Evolutionary conservation across 30 jellyfish, hydroid and myxozoan species (phyloP), one percentile per base, ranked within the genome.

Genomic region (Mastigias papua): DNA sequence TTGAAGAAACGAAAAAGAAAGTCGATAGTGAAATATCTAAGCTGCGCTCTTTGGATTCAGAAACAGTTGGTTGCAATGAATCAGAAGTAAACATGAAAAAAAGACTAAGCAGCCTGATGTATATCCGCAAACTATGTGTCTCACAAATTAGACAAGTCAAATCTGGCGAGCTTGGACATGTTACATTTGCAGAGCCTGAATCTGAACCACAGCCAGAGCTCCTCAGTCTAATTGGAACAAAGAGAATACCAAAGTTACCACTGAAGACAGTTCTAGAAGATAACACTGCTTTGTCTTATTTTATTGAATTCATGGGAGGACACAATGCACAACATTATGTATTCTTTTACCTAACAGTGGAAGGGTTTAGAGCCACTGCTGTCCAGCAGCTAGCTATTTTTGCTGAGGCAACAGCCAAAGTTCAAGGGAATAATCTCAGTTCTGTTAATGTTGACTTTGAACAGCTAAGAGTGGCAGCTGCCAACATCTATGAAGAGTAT

Each of bases 281-380:
- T 61, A 94, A 94, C 86, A 94, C 99, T 0, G 99, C 99, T 0
- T 73, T 94, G 83, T 94, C 99, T 0, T 95, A 90, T 71, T 95
- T 89, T 65, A 95, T 90, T 20, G 99, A 94, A 81, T 94, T 66
- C 65, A 94, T 94, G 99, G 99, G 95, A 10, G 90, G 97, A 61
- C 96, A 87, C 90, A 94, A 89, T 77, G 97, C 99, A 54, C 97
- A 94, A 63, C 97, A 94, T 67, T 94, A 94, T 66, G 92, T 94
- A 20, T 94, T 94, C 86, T 94, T 94, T 76, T 96, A 89, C 75
- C 65, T 94, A 68, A 94, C 99, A 6, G 97, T 94, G 23, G 99
- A 94, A 98, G 99, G 99, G 50, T 95, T 95, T 69, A 91, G 99
- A 11, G 99, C 96, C 27, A 95, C 99, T 25, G 99, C 99, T 30